These are phyloP conservation scores for Salvelinus namaycush DNA, from an alignment of 2,113 vertebrate species.

Conservation along the genomic window DNA sequence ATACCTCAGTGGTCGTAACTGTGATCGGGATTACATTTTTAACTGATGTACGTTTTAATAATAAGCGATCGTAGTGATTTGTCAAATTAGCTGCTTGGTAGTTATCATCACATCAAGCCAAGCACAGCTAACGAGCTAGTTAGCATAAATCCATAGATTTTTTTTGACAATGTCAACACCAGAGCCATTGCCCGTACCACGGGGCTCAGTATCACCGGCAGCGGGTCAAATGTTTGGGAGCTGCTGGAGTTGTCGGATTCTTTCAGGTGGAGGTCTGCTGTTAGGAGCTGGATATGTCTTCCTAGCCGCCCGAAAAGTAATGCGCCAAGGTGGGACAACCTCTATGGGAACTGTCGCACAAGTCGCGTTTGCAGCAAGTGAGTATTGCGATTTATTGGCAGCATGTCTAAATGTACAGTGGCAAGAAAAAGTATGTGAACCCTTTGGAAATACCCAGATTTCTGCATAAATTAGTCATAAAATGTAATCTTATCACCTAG, in stretches of 20 bases:
- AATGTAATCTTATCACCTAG: no score
- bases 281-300: constrained; percentile 52
- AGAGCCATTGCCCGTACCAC: constrained; percentile 2
- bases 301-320: constrained; percentile 35
- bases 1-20: no score
- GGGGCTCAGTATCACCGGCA: neutral
- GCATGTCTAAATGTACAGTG: no score
- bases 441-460: no score
- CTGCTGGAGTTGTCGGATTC: constrained; percentile 71
- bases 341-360: constrained; percentile 57
- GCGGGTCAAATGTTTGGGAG: constrained; percentile 21
- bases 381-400: constrained; percentile 24
- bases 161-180: constrained; percentile 50
- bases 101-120: neutral
- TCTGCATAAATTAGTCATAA: no score
- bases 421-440: no score
- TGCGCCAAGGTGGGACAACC: constrained; percentile 14
- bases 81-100: neutral
- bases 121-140: neutral
- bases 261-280: constrained; percentile 63
- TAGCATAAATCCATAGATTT: neutral
- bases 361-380: constrained; percentile 67
- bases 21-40: neutral
- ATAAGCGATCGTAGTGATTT: neutral
- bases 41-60: neutral